phyloP scores from a whole-genome alignment of 2,113 vertebrate species.

The Tor tambroides region DNA sequence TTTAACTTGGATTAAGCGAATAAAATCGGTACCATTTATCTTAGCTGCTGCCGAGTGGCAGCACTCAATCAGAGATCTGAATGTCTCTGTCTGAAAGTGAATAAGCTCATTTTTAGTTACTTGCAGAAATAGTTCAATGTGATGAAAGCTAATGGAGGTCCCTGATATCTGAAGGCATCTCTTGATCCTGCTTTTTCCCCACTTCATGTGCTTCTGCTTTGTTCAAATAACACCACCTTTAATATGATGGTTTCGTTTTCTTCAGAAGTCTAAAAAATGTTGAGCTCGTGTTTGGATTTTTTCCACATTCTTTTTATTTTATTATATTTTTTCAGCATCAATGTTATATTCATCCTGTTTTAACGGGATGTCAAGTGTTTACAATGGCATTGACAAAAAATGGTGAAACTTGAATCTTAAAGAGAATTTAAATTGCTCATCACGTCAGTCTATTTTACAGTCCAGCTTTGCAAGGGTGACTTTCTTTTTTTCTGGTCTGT shows the following conservation, averaged over 20 bases:
- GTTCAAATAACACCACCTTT: conserved; percentile 64
- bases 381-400: conserved; percentile 74
- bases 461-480: conserved; percentile 66
- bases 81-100: conserved; percentile 55
- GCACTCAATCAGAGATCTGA: conserved; percentile 62
- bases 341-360: conserved; percentile 69
- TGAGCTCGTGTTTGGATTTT: conserved; percentile 66
- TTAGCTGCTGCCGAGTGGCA: no score
- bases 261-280: conserved; percentile 56
- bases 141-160: conserved; percentile 48
- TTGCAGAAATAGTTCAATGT: conserved; percentile 61
- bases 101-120: conserved; percentile 59
- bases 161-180: conserved; percentile 48
- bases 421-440: conserved; percentile 71
- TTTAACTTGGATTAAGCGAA: conserved; percentile 60
- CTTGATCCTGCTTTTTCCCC: conserved; percentile 57
- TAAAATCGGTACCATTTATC: conserved; percentile 70
- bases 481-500: conserved; percentile 59
- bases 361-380: conserved; percentile 77
- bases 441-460: conserved; percentile 65
- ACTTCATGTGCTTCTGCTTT: conserved; percentile 58
- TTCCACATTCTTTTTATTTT: conserved; percentile 41
- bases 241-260: conserved; percentile 61
- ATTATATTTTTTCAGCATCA: conserved; percentile 70
- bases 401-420: conserved; percentile 81